Conservation (phyloP, 2,888 invertebrate genomes). For the Synanthedon vespiformis region DNA sequence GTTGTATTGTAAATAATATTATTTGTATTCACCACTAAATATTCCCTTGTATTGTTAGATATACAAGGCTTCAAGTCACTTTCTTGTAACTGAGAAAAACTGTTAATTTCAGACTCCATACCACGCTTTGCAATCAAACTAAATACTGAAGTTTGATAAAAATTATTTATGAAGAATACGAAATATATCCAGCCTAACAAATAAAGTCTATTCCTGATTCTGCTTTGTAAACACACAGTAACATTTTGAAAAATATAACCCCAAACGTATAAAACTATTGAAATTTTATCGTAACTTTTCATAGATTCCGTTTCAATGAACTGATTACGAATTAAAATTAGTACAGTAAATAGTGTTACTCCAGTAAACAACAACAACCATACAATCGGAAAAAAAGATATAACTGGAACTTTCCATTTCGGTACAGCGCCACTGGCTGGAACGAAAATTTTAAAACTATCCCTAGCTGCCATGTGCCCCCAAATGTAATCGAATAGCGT, state of each 20-base stretch:
- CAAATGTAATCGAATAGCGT: slow-evolving; percentile 5
- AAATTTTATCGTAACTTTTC: background rate
- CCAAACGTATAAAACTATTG: background rate
- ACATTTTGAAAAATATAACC: background rate
- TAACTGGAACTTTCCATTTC: slow-evolving; percentile 6
- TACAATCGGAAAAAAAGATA: slow-evolving; percentile 4
- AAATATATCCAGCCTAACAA: slow-evolving; percentile 6
- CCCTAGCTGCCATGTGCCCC: slow-evolving; percentile 3
- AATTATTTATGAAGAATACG: slow-evolving; percentile 8
- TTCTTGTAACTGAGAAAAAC: background rate
- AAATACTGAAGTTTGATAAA: slow-evolving; percentile 8
- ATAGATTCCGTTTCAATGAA: background rate
- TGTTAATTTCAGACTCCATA: background rate
- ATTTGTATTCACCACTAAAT: background rate
- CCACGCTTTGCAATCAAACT: slow-evolving; percentile 4
- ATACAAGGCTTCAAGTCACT: background rate
- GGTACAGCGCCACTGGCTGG: slow-evolving; percentile 1
- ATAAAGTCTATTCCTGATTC: background rate
- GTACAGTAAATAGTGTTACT: slow-evolving; percentile 1
- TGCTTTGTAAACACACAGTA: background rate
- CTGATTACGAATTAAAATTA: background rate
- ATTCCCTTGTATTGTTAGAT: background rate
- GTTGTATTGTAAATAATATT: background rate
- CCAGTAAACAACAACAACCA: slow-evolving; percentile 5
- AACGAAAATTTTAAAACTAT: slow-evolving; percentile 4